Evolutionary conservation across 2,888 invertebrate genomes (phyloP), one percentile per base, ranked within the genome.

Genomic region (Noctua janthina): DNA sequence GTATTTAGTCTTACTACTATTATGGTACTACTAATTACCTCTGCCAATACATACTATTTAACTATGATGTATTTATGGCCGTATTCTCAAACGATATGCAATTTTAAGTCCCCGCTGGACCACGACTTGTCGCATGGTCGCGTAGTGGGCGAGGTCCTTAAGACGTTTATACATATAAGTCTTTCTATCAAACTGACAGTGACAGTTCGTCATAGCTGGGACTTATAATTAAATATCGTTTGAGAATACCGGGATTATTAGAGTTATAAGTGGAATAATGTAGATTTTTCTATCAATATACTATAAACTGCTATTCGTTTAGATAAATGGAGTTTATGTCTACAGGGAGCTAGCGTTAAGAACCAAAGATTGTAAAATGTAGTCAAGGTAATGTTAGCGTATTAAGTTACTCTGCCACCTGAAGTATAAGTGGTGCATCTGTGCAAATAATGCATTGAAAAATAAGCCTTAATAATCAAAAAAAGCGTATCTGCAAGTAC

Each of bases 341-440:
- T 90, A 92, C 92, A 92, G 92, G 92, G 92, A 92, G 86, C 82
- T 89, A 91, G 84, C 49, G 72, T 64, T 90, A 91, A 90, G 88
- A 88, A 88, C 90, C 89, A 92, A 91, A 92, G 88, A 90, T 74
- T 74, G 76, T 81, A 72, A 79, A 23, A 73, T 29, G 78, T 81
- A 78, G 78, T 69, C 66, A 69, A 79, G 29, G 35, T 82, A 49
- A 77, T 17, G 11, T 76, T 43, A 51, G 39, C 74, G 10, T 88
- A 90, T 68, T n/a, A n/a, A 77, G 68, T 54, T 64, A 39, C n/a
- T 43, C 2, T 8, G 68, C 4, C 17, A 5, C n/a, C 10, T 46
- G 17, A 17, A 46, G 46, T n/a, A 8, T 29, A 68, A 68, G 46
- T 8, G 46, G 68, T 4, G 46, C 46, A 8, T 46, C n/a, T 29